phyloP scores from a whole-genome alignment of 1,140 invertebrate genomes.

The Sycophaga agraensis region DNA sequence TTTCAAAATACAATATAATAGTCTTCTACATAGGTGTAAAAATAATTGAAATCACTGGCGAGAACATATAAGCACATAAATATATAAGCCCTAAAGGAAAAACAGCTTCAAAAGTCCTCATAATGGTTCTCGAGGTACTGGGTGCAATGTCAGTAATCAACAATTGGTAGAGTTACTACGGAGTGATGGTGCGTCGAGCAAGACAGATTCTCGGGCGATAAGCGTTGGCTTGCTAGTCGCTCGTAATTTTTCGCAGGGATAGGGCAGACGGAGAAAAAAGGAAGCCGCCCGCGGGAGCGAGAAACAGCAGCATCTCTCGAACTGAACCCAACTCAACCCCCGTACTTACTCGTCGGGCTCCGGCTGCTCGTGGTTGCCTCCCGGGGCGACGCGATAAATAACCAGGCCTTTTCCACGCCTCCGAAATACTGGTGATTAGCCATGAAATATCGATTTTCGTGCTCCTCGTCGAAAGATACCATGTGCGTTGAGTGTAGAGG shows the following conservation, averaged over 20 bases:
- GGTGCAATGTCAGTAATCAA: too few species aligned
- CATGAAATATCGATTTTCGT: slow-evolving; percentile 59
- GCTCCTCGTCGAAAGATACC: too few species aligned
- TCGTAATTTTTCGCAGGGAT: too few species aligned
- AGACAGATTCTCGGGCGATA: not conserved
- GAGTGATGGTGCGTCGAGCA: not conserved
- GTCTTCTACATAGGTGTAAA: too few species aligned
- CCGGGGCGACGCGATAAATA: slow-evolving; percentile 57
- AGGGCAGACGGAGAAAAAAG: too few species aligned
- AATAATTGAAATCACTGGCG: too few species aligned
- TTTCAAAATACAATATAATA: too few species aligned
- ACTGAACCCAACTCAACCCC: not conserved
- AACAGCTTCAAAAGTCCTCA: too few species aligned
- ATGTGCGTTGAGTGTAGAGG: not conserved
- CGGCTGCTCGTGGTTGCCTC: slow-evolving; percentile 35
- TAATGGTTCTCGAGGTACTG: too few species aligned
- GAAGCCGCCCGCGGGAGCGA: not conserved
- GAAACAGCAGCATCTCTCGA: not conserved
- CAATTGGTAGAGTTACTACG: too few species aligned
- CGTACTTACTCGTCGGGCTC: not conserved
- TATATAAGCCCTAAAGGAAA: too few species aligned
- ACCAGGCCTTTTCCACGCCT: slow-evolving; percentile 59
- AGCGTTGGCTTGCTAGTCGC: not conserved
- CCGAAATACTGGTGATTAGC: slow-evolving; percentile 59
- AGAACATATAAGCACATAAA: too few species aligned